phyloP scores from a whole-genome alignment of 2,113 vertebrate genomes.

The Plotosus lineatus region DNA sequence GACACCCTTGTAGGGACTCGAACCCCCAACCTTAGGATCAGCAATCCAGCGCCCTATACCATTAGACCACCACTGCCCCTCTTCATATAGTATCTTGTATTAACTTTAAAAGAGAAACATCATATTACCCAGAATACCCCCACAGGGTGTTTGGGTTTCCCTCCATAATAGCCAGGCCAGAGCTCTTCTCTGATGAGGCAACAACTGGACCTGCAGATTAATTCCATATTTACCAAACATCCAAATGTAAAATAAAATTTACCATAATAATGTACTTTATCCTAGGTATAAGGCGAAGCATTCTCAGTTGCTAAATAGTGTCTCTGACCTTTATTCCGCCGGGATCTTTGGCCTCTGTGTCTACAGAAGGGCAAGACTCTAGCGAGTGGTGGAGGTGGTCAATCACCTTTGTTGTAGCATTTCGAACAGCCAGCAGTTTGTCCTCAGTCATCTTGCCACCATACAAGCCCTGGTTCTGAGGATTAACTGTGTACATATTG shows the following conservation, averaged over 20 bases:
- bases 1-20: too few species aligned
- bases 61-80: too few species aligned
- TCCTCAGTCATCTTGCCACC: slow-evolving; percentile 76
- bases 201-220: slow-evolving; percentile 69
- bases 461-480: slow-evolving; percentile 66
- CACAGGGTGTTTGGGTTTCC: slow-evolving; percentile 86
- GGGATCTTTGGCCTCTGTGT: slow-evolving; percentile 76
- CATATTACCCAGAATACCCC: slow-evolving; percentile 91
- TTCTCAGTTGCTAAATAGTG: not conserved
- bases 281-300: too few species aligned
- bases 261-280: not conserved
- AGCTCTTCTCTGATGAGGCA: slow-evolving; percentile 88
- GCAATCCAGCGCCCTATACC: too few species aligned
- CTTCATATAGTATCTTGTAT: not conserved
- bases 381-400: slow-evolving; percentile 85
- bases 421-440: slow-evolving; percentile 70
- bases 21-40: too few species aligned
- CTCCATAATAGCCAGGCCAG: slow-evolving; percentile 92
- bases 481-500: slow-evolving; percentile 49
- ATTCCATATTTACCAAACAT: too few species aligned
- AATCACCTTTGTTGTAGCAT: slow-evolving; percentile 80
- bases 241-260: not conserved
- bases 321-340: slow-evolving; percentile 78
- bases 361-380: slow-evolving; percentile 79
- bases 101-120: not conserved